Conservation (phyloP, 2,797 vertebrate genomes). For the Pangasius macronema region DNA sequence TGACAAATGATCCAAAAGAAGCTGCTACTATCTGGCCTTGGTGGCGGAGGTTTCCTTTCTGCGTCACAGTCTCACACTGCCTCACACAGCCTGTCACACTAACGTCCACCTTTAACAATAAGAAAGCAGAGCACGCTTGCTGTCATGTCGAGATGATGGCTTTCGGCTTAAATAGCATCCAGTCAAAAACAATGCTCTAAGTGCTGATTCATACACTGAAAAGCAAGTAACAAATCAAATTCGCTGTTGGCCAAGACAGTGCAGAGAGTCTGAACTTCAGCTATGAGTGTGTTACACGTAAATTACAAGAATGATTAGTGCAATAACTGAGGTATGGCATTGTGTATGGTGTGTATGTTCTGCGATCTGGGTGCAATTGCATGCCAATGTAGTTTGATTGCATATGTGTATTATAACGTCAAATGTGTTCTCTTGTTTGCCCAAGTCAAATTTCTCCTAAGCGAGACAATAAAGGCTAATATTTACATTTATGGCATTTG, state of each 20-base stretch:
- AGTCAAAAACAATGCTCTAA: neutral
- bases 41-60: neutral
- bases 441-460: no score
- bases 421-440: no score
- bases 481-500: no score
- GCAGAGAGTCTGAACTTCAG: neutral
- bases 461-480: no score
- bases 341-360: neutral
- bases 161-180: neutral
- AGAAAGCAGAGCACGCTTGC: neutral
- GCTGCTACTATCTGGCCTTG: neutral
- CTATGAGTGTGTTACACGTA: neutral
- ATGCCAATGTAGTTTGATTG: no score
- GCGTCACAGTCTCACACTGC: neutral
- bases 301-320: neutral
- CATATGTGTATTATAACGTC: no score
- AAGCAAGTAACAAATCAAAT: neutral
- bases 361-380: no score
- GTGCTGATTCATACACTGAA: neutral
- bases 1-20: constrained; percentile 9
- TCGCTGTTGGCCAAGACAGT: neutral
- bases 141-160: neutral
- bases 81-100: neutral
- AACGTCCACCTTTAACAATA: neutral
- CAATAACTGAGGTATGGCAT: no score